Evolutionary conservation across 2,113 vertebrate genomes (phyloP), one percentile per base, ranked within the genome.

Genomic region (Nothocercus julius): DNA sequence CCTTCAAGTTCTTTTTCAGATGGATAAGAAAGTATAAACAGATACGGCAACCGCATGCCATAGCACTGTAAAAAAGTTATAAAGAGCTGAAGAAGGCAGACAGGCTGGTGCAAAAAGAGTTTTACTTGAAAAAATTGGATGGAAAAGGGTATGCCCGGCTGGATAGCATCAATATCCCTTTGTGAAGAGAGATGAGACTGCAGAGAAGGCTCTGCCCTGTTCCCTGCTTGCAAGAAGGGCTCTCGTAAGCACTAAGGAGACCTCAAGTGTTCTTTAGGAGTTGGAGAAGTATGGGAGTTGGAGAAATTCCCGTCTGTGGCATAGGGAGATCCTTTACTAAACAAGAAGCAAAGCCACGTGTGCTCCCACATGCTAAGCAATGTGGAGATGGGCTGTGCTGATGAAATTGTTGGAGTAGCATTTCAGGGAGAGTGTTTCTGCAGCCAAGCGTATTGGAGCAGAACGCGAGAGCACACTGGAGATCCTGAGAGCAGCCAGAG

Each of bases 111-210:
- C 42, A 44, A 24, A 61, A 69, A 19, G 32, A 42, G 27, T 87
- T 87, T 87, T 70, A 13, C 36, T 45, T 24, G 15, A 21, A 61
- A 61, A 90, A 82, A 87, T 15, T 84, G 78, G 72, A 22, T 13
- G 30, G 30, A 11, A 38, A 54, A 53, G 34, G 25, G 79, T 36
- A 51, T 88, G 34, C 56, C 10, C 51, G 40, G 13, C 7, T 45
- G 21, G 72, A 25, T 19, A 40, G 59, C 19, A 12, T 0, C 5
- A 32, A 24, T 34, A 67, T 86, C 16, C n/a, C 0, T 0, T 75
- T 51, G 80, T 27, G 30, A 89, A 20, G 16, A 53, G 61, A 56
- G 40, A 45, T 38, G 44, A 82, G 56, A 9, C 42, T 38, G 53
- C 2, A 10, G 34, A 25, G 58, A 17, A 79, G 12, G 18, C 19